Base-by-base conservation (phyloP, 2,797 vertebrate species). In the Helicolenus hilgendorfi region DNA sequence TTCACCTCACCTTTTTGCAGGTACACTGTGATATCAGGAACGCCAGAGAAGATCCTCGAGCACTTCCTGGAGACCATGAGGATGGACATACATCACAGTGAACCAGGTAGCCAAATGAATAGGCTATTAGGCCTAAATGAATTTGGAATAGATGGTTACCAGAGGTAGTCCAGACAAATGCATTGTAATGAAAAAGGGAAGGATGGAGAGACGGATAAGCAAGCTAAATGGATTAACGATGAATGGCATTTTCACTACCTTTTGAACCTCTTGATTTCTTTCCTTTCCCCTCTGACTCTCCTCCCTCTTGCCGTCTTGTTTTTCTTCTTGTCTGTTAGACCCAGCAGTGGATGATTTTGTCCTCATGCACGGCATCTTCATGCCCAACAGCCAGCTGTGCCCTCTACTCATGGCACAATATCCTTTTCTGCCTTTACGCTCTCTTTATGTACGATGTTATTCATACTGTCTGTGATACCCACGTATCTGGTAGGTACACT, bases 21-120 rank as follows among this genome's bases (percentile, higher is more conserved):
- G 94, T 99, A 99, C 96, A 99, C 98, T 97, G 99, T 99, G 97
- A 99, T 99, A 98, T 99, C 98, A 93, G 99, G 99, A 96, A 98
- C 98, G 5, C 98, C 99, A 84, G 99, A 99, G 97, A 99, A 99
- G 97, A 99, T 99, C 96, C 97, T 99, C 88, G 98, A 99, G 90
- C 99, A 99, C 95, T 98, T 99, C 94, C 96, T 99, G 93, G 99
- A 99, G 97, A 98, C 98, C 0, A 98, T 99, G 98, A 98, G 99
- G 83, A 98, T 98, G 94, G 99, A 99, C 93, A 96, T 98, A 92
- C 96, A 98, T 92, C 97, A 98, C 95, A 98, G 96, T 91, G 99
- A 99, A 95, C 97, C 97, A 93, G 97, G 97, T 97, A 92, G 36
- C n/a, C 7, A 14, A 11, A 68, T 3, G 24, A 56, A 55, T 20